Percentiles rank a stretch among this genome's conserved stretches.
phyloP scores from a whole-genome alignment of 2,888 invertebrate genomes.

The Nephrotoma guestfalica region DNA sequence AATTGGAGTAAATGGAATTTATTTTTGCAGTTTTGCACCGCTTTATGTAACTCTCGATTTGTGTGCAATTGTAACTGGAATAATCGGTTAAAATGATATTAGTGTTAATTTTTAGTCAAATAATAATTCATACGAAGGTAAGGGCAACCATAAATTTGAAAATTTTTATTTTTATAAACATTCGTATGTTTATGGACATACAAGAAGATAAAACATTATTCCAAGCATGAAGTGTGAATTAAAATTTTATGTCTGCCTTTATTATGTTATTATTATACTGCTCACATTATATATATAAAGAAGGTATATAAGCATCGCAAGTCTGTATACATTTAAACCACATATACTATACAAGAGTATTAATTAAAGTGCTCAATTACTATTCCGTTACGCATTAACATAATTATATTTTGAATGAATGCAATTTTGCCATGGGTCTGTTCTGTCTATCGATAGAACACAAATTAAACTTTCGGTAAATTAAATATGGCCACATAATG shows the following conservation, averaged over 20 bases:
- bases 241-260: not conserved
- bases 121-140: not conserved
- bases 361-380: not conserved
- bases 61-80: not conserved
- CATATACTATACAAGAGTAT: not conserved
- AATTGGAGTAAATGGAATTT: not conserved
- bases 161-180: too few relatives aligned
- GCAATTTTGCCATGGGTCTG: not conserved
- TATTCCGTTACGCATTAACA: not conserved
- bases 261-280: not conserved
- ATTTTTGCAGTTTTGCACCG: not conserved
- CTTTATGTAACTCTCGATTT: not conserved
- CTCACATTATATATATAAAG: not conserved
- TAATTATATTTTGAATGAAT: not conserved
- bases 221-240: not conserved
- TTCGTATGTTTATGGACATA: not conserved
- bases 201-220: not conserved
- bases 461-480: not conserved
- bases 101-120: not conserved
- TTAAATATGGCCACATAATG: not conserved
- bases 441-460: not conserved
- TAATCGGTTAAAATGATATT: not conserved
- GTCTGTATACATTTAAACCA: not conserved
- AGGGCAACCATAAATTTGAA: not conserved
- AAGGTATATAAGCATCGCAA: not conserved